These are phyloP conservation scores for Aramus guarauna DNA, from an alignment of 2,113 vertebrate genomes.

Conservation along the genomic window DNA sequence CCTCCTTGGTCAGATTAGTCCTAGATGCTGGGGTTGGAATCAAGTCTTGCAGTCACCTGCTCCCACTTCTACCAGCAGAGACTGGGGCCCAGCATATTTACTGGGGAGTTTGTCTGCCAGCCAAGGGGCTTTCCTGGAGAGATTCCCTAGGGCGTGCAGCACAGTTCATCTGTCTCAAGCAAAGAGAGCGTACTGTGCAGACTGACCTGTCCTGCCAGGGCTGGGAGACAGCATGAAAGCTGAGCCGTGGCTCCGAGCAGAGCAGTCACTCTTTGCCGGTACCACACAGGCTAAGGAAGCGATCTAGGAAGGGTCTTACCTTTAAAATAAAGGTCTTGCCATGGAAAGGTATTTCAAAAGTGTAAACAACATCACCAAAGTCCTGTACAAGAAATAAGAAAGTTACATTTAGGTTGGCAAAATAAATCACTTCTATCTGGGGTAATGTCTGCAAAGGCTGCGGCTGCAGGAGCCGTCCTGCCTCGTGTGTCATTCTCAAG, in stretches of 20 bases:
- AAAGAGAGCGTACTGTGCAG: background rate
- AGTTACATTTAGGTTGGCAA: background rate
- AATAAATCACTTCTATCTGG: fast-evolving
- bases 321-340: conserved; percentile 97
- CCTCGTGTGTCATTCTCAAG: fast-evolving
- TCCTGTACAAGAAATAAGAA: conserved; percentile 75
- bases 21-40: conserved; percentile 51
- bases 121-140: conserved; percentile 61
- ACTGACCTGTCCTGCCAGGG: background rate
- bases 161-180: background rate
- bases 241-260: background rate
- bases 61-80: background rate
- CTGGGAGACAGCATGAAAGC: background rate
- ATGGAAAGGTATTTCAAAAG: conserved; percentile 90
- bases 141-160: background rate
- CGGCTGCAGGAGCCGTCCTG: background rate
- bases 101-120: conserved; percentile 6
- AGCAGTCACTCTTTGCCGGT: background rate
- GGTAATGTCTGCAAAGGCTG: background rate
- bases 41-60: conserved; percentile 40
- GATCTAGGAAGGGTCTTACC: conserved; percentile 68
- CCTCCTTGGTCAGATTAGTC: conserved; percentile 59
- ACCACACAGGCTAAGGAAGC: background rate
- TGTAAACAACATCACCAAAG: conserved; percentile 89
- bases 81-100: background rate